Conservation (phyloP, 2,797 vertebrate species). For the Monodelphis domestica region DNA sequence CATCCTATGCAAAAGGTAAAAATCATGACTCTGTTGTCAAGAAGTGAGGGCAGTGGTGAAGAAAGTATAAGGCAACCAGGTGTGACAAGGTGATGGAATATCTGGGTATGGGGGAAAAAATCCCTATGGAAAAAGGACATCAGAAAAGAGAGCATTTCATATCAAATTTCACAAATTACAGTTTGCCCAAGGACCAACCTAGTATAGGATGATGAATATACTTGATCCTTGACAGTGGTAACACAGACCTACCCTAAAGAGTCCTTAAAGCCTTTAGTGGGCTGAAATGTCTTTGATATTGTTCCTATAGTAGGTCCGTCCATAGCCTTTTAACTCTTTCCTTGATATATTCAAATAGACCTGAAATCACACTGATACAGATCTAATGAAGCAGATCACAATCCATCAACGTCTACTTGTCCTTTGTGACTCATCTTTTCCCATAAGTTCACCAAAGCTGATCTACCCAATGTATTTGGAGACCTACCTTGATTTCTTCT, state of each 20-base stretch:
- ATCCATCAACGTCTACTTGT: background rate
- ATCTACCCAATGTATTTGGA: background rate
- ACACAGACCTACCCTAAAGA: background rate
- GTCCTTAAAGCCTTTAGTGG: background rate
- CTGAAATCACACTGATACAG: background rate
- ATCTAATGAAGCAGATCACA: background rate
- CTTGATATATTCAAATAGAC: background rate
- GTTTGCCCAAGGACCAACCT: background rate
- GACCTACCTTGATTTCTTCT: background rate
- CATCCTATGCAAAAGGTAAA: background rate
- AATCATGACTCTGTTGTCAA: background rate
- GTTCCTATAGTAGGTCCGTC: background rate
- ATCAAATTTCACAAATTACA: background rate
- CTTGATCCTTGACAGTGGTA: background rate
- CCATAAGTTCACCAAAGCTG: background rate
- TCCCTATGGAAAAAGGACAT: background rate
- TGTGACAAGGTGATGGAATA: background rate
- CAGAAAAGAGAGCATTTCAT: background rate
- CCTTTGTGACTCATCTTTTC: background rate
- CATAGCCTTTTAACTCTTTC: background rate
- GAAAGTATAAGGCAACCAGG: background rate
- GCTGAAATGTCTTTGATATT: background rate
- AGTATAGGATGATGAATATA: background rate
- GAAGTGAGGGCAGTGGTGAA: background rate
- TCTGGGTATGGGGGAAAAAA: background rate